Conservation (phyloP, 2,888 invertebrate genomes). For the Apamea crenata region DNA sequence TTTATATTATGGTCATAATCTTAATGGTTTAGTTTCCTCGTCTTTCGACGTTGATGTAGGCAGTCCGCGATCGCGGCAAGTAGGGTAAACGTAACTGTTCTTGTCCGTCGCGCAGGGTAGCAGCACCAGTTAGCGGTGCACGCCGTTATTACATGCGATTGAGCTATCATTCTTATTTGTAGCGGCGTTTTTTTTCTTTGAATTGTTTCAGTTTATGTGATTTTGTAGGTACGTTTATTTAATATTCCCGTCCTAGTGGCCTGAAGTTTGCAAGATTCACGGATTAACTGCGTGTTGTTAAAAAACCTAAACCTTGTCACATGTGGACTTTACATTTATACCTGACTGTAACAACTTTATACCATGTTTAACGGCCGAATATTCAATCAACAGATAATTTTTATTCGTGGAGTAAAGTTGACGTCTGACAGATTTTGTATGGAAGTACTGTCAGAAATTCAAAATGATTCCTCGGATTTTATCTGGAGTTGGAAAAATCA, state of each 20-base stretch:
- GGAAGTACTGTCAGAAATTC: too few species aligned
- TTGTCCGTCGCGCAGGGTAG: constrained; percentile 62
- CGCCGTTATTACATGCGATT: constrained; percentile 75
- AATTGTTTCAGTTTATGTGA: constrained; percentile 2
- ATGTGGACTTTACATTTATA: too few species aligned
- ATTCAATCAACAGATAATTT: too few species aligned
- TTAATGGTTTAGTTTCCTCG: constrained; percentile 27
- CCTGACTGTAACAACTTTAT: too few species aligned
- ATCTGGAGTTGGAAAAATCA: too few species aligned
- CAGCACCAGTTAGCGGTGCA: constrained; percentile 70
- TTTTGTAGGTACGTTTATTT: background rate
- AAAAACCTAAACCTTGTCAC: too few species aligned
- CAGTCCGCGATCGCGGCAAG: constrained; percentile 70
- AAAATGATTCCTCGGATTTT: too few species aligned
- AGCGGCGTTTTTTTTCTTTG: constrained; percentile 19
- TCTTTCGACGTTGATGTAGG: constrained; percentile 31
- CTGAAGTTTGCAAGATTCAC: background rate
- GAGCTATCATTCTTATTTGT: constrained; percentile 53
- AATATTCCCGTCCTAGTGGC: background rate
- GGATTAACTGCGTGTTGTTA: too few species aligned
- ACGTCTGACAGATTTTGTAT: too few species aligned
- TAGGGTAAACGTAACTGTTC: constrained; percentile 77
- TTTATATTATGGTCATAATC: constrained; percentile 12
- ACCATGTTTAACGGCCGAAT: too few species aligned
- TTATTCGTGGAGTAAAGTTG: too few species aligned